Conservation (phyloP, 2,888 invertebrate genomes). For the Rhagium mordax region DNA sequence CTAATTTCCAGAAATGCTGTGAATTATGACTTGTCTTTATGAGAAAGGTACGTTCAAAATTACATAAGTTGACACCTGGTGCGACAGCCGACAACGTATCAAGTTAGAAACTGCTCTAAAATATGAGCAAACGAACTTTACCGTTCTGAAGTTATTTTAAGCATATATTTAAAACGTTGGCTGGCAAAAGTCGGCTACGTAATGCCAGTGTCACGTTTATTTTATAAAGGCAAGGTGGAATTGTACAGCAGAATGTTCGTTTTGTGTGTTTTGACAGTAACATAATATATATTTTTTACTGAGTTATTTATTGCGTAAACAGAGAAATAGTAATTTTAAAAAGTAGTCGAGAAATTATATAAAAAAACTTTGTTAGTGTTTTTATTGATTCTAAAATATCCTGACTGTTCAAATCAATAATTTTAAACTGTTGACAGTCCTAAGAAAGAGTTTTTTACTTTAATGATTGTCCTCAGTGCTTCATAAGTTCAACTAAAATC, state of each 20-base stretch:
- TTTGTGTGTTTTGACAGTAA: background rate
- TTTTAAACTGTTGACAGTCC: too few relatives aligned
- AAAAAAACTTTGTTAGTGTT: too few relatives aligned
- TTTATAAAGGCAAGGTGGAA: background rate
- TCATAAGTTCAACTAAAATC: too few relatives aligned
- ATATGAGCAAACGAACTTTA: background rate
- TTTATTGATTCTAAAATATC: too few relatives aligned
- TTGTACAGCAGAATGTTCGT: background rate
- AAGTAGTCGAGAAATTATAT: too few relatives aligned
- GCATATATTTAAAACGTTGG: slow-evolving; percentile 8
- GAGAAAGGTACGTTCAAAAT: background rate
- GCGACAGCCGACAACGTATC: background rate
- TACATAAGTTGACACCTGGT: slow-evolving; percentile 5
- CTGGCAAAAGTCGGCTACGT: background rate
- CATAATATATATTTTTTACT: too few relatives aligned
- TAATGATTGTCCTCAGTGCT: too few relatives aligned
- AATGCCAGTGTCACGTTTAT: background rate
- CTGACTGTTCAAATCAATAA: too few relatives aligned
- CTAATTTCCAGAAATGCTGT: background rate
- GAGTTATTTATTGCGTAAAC: too few relatives aligned
- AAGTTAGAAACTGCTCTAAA: background rate
- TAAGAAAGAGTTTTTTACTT: too few relatives aligned
- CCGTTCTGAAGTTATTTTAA: background rate
- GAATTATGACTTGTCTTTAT: background rate
- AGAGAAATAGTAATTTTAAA: too few relatives aligned